Evolutionary conservation across 2,888 invertebrate genomes (phyloP), one percentile per base, ranked within the genome.

Genomic region (Argyresthia albistria): DNA sequence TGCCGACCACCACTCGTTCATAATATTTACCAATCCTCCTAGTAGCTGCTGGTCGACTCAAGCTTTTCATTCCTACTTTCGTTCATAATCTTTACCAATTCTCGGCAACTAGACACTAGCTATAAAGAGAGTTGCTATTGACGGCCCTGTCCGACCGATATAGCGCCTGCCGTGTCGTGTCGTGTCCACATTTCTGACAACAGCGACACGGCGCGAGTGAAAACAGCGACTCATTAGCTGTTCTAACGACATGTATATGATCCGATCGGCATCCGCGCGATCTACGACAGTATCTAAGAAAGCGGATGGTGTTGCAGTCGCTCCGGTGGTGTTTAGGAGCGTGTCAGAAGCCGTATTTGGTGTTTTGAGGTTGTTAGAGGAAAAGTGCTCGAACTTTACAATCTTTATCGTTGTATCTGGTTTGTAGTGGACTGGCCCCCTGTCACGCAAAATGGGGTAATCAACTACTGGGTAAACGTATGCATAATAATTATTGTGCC

Each of bases 151-250:
- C 67, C 25, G 25, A 6, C 25, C 25, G 25, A 25, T 25, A 25
- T 25, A 25, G 25, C 63, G 56, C 58, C 39, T 1, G 11, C 15
- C 45, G 64, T n/a, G n/a, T 57, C 61, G 59, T 60, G 63, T 61
- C 60, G 56, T 55, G 56, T 51, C 56, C 55, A 51, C 53, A 47
- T 54, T 54, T 60, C 66, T 67, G 69, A 70, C 75, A 67, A 65
- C 58, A 63, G 61, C 12, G 67, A 70, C 73, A 70, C 69, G 64
- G 65, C 55, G 61, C 64, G 58, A 70, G 73, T 69, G 73, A 73
- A 72, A 77, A 76, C 71, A 65, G 67, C 69, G 64, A 72, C 77
- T 76, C 75, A 78, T 78, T 78, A 78, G 69, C 67, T 63, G 67
- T 70, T 67, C 71, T 69, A 70, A 61, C 70, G 70, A 69, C 71